Conservation (phyloP, 2,888 invertebrate genomes). For the Helleia helle region DNA sequence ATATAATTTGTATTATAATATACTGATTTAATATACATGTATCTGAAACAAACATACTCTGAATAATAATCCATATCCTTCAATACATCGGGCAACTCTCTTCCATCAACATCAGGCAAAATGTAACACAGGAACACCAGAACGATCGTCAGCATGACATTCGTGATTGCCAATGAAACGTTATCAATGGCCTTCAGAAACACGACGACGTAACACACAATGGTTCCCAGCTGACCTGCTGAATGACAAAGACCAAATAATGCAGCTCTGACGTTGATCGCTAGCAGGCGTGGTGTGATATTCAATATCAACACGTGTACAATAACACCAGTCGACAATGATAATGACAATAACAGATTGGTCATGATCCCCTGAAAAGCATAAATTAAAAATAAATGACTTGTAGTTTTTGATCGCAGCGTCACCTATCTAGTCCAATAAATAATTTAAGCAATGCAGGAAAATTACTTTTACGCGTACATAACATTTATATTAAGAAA, state of each 20-base stretch:
- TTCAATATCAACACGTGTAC: slow-evolving; percentile 41
- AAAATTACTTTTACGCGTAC: too few species aligned
- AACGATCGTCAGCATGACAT: slow-evolving; percentile 29
- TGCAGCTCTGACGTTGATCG: slow-evolving; percentile 47
- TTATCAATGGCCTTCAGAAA: slow-evolving; percentile 32
- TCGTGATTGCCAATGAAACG: slow-evolving; percentile 28
- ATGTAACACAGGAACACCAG: slow-evolving; percentile 34
- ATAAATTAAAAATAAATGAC: not conserved
- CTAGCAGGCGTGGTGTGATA: slow-evolving; percentile 50
- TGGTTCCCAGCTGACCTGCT: slow-evolving; percentile 45
- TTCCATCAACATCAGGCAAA: slow-evolving; percentile 47
- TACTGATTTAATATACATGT: too few species aligned
- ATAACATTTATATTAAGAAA: too few species aligned
- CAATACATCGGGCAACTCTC: slow-evolving; percentile 54
- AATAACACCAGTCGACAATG: slow-evolving; percentile 40
- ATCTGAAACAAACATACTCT: too few species aligned
- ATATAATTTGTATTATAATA: too few species aligned
- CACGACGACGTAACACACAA: slow-evolving; percentile 41
- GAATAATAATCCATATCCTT: slow-evolving; percentile 62
- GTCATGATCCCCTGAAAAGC: slow-evolving; percentile 34
- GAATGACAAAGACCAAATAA: slow-evolving; percentile 49
- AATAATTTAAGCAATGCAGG: too few species aligned
- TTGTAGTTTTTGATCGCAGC: too few species aligned
- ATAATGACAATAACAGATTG: slow-evolving; percentile 33
- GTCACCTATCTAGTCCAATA: too few species aligned